Conservation (phyloP, 2,888 invertebrate genomes). For the Papilio demoleus region DNA sequence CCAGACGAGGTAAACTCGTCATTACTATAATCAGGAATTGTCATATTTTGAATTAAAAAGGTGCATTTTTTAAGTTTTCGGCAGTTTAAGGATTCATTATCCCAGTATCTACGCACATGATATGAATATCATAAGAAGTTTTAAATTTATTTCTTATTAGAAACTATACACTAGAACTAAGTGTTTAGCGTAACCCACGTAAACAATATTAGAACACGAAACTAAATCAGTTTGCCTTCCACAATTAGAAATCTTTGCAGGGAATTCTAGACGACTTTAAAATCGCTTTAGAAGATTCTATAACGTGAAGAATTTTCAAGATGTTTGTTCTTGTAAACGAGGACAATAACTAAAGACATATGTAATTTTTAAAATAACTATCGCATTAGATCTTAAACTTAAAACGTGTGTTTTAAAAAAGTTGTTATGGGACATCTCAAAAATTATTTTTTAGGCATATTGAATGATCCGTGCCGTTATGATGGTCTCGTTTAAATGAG, state of each 20-base stretch:
- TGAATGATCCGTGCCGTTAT: too few species aligned
- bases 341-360: not conserved
- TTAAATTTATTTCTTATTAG: not conserved
- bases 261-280: slow-evolving; percentile 2
- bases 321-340: not conserved
- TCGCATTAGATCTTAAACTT: too few species aligned
- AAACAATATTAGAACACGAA: slow-evolving; percentile 4
- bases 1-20: slow-evolving; percentile 75
- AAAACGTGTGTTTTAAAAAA: not conserved
- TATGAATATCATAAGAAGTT: not conserved
- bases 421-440: too few species aligned
- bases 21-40: not conserved
- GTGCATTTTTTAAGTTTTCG: too few species aligned
- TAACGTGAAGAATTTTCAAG: not conserved
- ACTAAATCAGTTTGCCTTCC: slow-evolving; percentile 1
- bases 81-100: too few species aligned
- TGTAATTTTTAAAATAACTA: not conserved
- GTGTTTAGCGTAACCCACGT: not conserved
- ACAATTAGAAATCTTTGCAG: slow-evolving; percentile 10
- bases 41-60: too few species aligned
- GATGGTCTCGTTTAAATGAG: too few species aligned
- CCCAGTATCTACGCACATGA: not conserved
- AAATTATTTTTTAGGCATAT: too few species aligned
- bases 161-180: not conserved
- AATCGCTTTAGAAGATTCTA: not conserved